phyloP scores from a whole-genome alignment of 2,888 invertebrate species.

The Phengaris alcon region DNA sequence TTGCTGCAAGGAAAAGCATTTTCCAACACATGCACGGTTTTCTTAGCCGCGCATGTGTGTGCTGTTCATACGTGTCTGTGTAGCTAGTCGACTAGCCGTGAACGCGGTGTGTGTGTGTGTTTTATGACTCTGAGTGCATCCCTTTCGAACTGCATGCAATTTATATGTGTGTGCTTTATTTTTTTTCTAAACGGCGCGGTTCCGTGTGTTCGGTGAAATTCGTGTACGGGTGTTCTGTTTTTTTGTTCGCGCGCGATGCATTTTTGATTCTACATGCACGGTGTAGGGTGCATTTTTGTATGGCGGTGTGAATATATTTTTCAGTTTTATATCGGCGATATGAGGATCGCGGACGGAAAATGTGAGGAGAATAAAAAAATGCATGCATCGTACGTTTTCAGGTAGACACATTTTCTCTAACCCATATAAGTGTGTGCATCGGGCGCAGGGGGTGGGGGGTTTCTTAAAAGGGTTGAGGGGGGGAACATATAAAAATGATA shows the following conservation, averaged over 20 bases:
- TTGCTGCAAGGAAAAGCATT: slow-evolving; percentile 80
- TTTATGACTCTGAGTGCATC: slow-evolving; percentile 80
- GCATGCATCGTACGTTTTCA: slow-evolving; percentile 78
- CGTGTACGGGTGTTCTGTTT: slow-evolving; percentile 69
- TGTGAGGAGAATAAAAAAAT: slow-evolving; percentile 75
- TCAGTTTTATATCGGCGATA: slow-evolving; percentile 80
- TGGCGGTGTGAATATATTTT: slow-evolving; percentile 68
- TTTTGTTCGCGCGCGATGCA: slow-evolving; percentile 46
- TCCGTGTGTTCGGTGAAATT: slow-evolving; percentile 59
- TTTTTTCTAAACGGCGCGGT: slow-evolving; percentile 72
- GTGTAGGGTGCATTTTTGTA: slow-evolving; percentile 46
- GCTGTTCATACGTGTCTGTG: slow-evolving; percentile 54
- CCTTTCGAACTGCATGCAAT: slow-evolving; percentile 77
- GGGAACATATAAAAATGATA: slow-evolving; percentile 78
- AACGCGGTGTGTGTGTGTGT: slow-evolving; percentile 57
- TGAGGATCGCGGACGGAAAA: slow-evolving; percentile 79
- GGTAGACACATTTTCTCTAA: slow-evolving; percentile 80
- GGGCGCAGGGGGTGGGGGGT: slow-evolving; percentile 53
- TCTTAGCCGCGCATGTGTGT: slow-evolving; percentile 64
- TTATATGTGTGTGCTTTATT: slow-evolving; percentile 77
- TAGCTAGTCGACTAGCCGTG: slow-evolving; percentile 47
- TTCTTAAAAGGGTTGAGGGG: slow-evolving; percentile 54
- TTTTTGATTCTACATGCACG: slow-evolving; percentile 43
- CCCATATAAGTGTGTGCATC: slow-evolving; percentile 72
- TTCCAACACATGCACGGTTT: slow-evolving; percentile 75